Evolutionary conservation across 2,888 invertebrate genomes (phyloP), one percentile per base, ranked within the genome.

Genomic region (Diarsia rubi): DNA sequence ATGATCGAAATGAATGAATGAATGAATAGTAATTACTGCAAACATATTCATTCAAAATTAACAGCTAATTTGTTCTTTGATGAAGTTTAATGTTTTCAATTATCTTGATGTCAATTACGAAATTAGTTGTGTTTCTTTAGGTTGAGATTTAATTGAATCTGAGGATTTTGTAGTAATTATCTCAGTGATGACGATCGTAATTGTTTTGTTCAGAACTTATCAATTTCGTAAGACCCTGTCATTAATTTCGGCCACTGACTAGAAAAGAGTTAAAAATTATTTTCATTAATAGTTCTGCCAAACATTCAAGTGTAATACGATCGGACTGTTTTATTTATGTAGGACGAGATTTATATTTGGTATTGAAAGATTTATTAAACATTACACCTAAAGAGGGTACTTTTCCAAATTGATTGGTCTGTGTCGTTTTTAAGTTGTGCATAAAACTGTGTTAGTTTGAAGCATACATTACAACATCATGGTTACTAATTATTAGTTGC

Each of bases 1-100:
- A 78, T 68, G 47, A 68, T 60, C 9, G 3, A n/a, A 59, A 37
- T 57, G 27, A 76, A 77, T 52, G 49, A 71, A 72, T 70, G 54
- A 44, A 59, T 76, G 21, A 75, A 64, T 75, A 62, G 16, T 42
- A 75, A 68, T 75, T 49, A 78, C 44, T 75, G 21, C 12, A 75
- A 37, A 31, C 27, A 45, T 49, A 16, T 68, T 77, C 47, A 68
- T 60, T 69, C 6, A 59, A 68, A 77, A 69, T 60, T 24, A 16
- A 21, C 45, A 52, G 14, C 60, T 27, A 75, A 69, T 69, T 78
- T 60, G 31, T 31, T 60, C 21, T 69, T 69, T 78, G 60, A 75
- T 59, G 77, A 44, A 49, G 45, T 37, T 37, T 31, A 77, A 78
- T 75, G 31, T 37, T 37, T 60, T 57, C 4, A 62, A 78, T 78